Base-by-base conservation (phyloP, 37 sponge, comb jelly and placozoan genomes). In the Crambe crambe region DNA sequence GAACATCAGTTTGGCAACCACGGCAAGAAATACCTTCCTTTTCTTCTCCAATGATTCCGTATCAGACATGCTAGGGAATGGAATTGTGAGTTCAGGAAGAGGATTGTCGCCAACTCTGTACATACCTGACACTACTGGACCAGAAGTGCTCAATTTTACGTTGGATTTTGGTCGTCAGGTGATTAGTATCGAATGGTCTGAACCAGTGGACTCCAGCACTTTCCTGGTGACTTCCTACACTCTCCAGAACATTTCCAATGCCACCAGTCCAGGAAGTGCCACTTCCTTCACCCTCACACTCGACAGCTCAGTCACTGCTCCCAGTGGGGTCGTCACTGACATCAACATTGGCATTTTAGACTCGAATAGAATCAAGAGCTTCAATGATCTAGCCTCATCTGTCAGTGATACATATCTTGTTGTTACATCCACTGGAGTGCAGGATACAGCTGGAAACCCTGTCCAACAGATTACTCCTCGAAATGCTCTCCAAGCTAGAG, bases 351-450 rank as follows among this genome's bases (percentile, higher is more conserved):
- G 85, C 15, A 42, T 84, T 17, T 54, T 76, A 35, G 92, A 92
- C 37, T 56, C 85, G 57, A 86, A 92, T 41, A 47, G 37, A 44
- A 80, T 92, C 68, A 92, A 87, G 58, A 59, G 79, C 27, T 29
- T 74, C 0, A 41, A 29, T 29, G 35, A 42, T 9, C 82, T 94
- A 25, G 94, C 89, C 0, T 66, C 77, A 5, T 36, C 63, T 43
- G n/a, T n/a, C 0, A 78, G 22, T 31, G 84, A 90, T 59, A 94
- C 95, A 2, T 93, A 68, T 76, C 85, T 96, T 9, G 75, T 93
- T 30, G 85, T 93, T n/a, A 56, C 56, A 12, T 67, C 84, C 18
- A 76, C 81, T 85, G 95, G 74, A n/a, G 78, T 87, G 20, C 79
- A 80, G 42, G 96, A 95, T 74, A 74, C 83, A 15, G 70, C 62